Conservation (phyloP, 1,140 invertebrate genomes). For the Adelges cooleyi region DNA sequence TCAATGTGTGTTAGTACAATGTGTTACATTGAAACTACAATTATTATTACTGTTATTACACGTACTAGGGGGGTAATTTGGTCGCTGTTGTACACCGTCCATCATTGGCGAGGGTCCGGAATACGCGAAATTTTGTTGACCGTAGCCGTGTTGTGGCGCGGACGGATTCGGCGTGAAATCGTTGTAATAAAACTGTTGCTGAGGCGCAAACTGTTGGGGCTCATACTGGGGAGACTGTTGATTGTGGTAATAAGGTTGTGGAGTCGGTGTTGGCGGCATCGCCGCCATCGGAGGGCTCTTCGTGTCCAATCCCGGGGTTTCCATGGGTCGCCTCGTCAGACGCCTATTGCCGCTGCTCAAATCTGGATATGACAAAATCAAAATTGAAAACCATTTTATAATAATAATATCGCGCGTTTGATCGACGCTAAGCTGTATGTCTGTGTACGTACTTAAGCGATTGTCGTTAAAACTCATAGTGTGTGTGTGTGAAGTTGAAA, state of each 20-base stretch:
- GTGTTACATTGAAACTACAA: no score
- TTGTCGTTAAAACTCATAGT: no score
- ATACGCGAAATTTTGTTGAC: background rate
- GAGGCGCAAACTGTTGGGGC: background rate
- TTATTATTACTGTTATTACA: no score
- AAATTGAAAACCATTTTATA: no score
- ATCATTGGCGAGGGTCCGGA: background rate
- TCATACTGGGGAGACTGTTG: background rate
- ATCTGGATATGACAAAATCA: no score
- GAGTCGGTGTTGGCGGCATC: background rate
- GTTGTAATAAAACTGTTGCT: constrained; percentile 9
- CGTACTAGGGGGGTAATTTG: background rate
- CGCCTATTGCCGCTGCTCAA: background rate
- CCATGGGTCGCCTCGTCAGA: constrained; percentile 1
- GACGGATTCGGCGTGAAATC: background rate
- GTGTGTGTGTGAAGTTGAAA: no score
- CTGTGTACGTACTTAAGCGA: no score
- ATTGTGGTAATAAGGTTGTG: background rate
- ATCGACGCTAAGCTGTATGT: no score
- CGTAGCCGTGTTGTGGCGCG: background rate
- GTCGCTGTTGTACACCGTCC: background rate
- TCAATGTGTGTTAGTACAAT: no score
- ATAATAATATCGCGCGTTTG: no score
- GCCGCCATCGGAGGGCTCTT: background rate
- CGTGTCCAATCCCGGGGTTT: constrained; percentile 3